phyloP scores from a whole-genome alignment of 2,888 invertebrate genomes.

The Pogonocherus hispidulus region DNA sequence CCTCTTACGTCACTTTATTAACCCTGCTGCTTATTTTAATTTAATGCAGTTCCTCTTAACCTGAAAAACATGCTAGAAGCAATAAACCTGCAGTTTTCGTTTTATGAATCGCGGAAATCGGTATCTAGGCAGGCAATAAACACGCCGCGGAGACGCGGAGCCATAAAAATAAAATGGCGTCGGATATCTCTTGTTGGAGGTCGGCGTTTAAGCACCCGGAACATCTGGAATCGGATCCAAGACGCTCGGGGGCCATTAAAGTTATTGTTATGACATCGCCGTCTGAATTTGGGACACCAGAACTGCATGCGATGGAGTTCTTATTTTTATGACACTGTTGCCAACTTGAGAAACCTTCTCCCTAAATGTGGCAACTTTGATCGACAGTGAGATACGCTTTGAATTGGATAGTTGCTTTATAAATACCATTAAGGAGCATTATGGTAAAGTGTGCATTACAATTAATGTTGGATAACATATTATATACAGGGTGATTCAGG shows the following conservation, averaged over 20 bases:
- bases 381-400: too few species aligned
- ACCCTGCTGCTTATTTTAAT: constrained; percentile 39
- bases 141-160: constrained; percentile 6
- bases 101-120: constrained; percentile 31
- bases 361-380: too few species aligned
- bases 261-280: constrained; percentile 31
- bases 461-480: too few species aligned
- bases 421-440: too few species aligned
- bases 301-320: constrained; percentile 3
- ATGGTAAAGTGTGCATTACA: too few species aligned
- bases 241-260: constrained; percentile 29
- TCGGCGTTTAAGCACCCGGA: constrained; percentile 26
- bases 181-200: constrained; percentile 29
- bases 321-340: constrained; percentile 4
- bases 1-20: too few species aligned
- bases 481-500: too few species aligned
- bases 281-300: constrained; percentile 7
- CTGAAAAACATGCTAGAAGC: constrained; percentile 31
- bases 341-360: not conserved
- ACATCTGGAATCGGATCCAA: constrained; percentile 29
- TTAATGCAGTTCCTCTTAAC: constrained; percentile 35
- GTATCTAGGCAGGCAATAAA: constrained; percentile 23
- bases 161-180: constrained; percentile 23
- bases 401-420: too few species aligned
- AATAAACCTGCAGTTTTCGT: constrained; percentile 28